Evolutionary conservation across 2,888 invertebrate species (phyloP), one percentile per base, ranked within the genome.

Genomic region (Dorcus hopei): DNA sequence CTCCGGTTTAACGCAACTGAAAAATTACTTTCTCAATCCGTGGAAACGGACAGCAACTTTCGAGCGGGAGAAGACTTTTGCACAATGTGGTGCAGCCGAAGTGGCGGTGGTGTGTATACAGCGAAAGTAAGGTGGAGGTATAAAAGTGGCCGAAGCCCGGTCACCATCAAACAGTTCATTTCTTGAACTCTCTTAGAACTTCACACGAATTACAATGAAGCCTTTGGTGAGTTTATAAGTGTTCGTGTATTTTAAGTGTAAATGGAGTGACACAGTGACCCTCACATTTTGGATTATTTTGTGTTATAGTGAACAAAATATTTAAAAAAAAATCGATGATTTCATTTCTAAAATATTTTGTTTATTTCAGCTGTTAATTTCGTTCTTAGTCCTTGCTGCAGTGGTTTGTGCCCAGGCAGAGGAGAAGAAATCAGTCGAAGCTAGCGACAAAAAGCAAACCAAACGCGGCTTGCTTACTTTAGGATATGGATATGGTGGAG

Each of bases 401-500:
- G 75, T 87, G 77, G 86, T 87, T 64, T 79, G 81, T 72, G 89
- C 85, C 69, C 85, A 86, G 82, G 86, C 87, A 78, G 83, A 85
- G 77, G 83, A 85, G 77, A 83, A 84, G 82, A 84, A 86, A 82
- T 85, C 85, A 77, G 63, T 62, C 43, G 63, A 57, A 49, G 64
- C 68, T 56, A 69, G 59, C 41, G 88, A 88, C 64, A 90, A 91
- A 83, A 91, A 91, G 78, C 84, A 90, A 77, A 89, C 90, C 80
- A 91, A 92, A 79, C 88, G 91, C 68, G 91, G 91, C 67, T 84
- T 91, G 69, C 81, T 90, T 59, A 86, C 88, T 74, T 82, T 91
- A 74, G 91, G 91, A 68, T 90, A 91, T 70, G 91, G 91, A 54
- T 91, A 91, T 77, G 90, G 89, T 60, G 85, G 87, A 70, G 90